phyloP scores from a whole-genome alignment of 2,888 invertebrate species.

The Dione juno region DNA sequence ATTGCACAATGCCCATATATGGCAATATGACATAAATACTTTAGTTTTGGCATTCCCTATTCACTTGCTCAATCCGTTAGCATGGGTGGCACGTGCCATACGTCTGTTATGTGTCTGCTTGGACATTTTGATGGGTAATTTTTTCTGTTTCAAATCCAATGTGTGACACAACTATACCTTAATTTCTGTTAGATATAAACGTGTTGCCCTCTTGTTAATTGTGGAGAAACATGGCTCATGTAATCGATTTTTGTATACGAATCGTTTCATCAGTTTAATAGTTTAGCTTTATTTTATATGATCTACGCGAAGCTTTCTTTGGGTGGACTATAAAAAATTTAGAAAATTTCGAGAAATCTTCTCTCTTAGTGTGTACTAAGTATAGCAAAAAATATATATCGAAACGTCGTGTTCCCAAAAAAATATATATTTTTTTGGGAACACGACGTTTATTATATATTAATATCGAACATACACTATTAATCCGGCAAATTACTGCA shows the following conservation, averaged over 20 bases:
- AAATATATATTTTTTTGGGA: no score
- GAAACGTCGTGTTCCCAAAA: no score
- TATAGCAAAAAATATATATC: no score
- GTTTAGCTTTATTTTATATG: no score
- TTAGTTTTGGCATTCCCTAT: constrained; percentile 42
- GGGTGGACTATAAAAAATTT: no score
- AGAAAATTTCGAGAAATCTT: background rate
- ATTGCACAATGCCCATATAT: constrained; percentile 5
- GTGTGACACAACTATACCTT: constrained; percentile 6
- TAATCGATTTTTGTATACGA: no score
- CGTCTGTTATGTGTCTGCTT: constrained; percentile 43
- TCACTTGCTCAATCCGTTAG: constrained; percentile 42
- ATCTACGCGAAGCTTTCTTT: no score
- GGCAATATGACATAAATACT: constrained; percentile 29
- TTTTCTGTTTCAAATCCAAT: constrained; percentile 16
- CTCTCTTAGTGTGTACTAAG: no score
- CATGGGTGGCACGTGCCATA: constrained; percentile 43
- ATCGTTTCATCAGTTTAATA: no score
- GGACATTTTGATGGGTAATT: constrained; percentile 37
- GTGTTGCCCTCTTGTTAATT: background rate
- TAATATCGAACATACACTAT: no score
- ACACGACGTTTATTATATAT: no score
- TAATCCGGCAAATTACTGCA: no score
- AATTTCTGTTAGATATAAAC: background rate
- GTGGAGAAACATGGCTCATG: background rate